These are phyloP conservation scores for Synergus japonicus DNA, from an alignment of 2,888 invertebrate species.

Conservation along the genomic window DNA sequence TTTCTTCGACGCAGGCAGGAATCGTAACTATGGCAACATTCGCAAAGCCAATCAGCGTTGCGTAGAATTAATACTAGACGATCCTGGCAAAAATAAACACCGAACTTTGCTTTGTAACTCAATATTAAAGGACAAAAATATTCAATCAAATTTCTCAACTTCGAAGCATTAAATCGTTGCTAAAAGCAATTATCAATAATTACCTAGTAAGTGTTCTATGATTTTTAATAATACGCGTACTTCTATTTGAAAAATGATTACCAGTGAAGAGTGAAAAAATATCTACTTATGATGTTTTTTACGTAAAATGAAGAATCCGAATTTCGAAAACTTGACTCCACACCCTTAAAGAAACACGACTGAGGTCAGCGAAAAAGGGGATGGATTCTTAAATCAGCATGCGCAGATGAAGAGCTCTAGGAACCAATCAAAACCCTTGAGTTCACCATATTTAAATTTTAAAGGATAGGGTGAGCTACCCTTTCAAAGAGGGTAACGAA, in stretches of 20 bases:
- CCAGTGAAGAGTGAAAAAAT: neutral
- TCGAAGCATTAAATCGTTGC: too few species aligned
- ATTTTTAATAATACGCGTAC: too few species aligned
- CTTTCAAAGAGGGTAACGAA: conserved; percentile 31
- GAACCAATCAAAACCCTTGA: neutral
- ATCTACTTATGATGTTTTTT: neutral
- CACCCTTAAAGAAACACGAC: neutral
- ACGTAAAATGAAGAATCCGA: too few species aligned
- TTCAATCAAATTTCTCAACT: neutral
- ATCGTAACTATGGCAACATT: conserved; percentile 71
- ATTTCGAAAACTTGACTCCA: too few species aligned
- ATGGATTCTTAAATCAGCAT: neutral
- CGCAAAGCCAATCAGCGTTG: conserved; percentile 67
- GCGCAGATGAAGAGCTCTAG: neutral
- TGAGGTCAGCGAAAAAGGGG: neutral
- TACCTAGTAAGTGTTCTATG: too few species aligned
- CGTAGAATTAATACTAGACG: conserved; percentile 65
- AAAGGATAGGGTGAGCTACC: conserved; percentile 37
- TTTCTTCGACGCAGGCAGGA: conserved; percentile 55
- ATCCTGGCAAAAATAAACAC: conserved; percentile 42
- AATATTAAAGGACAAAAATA: neutral
- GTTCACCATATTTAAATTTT: conserved; percentile 14
- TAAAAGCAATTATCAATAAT: too few species aligned
- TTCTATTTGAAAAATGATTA: too few species aligned
- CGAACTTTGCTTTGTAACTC: neutral